Base-by-base conservation (phyloP, 2,888 invertebrate species). In the Pyrgus malvae region DNA sequence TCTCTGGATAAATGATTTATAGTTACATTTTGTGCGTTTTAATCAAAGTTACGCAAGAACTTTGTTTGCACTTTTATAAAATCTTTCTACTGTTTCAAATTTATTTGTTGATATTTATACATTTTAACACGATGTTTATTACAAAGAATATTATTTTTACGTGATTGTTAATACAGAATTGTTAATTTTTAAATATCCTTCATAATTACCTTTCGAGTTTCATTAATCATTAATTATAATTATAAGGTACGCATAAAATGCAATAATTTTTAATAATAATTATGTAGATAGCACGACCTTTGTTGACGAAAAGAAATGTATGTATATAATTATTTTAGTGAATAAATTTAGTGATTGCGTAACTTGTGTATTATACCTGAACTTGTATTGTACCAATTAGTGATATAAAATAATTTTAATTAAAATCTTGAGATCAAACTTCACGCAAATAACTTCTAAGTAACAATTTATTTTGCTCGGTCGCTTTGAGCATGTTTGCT, bases 211-310 rank as follows among this genome's bases (percentile, higher is more conserved):
- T 45, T 46, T 54, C 31, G 16, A 25, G 17, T 54, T 46, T 38
- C 54, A 46, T 46, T 33, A 25, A 41, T 41, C 17, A 54, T 46
- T 54, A 54, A 33, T 49, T 42, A 49, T 41, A 49, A 31, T 11
- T 35, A 25, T 50, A 44, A 46, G 44, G 23, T 55, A 55, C 37
- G 83, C 83, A 85, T 85, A 58, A 78, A 82, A 85, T 85, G 86
- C 86, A 83, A 80, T 78, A 76, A 76, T 65, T 62, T 65, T 66
- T 62, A 63, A 68, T 68, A 64, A 68, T 65, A n/a, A n/a, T n/a
- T n/a, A 67, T 65, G 67, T 80, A 80, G 77, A 75, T 80, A 81
- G 80, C 82, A 81, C 81, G 56, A 58, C 41, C 5, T 63, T 66
- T 64, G 64, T 70, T 69, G 61, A 65, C 70, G 68, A 62, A 56